phyloP scores from a whole-genome alignment of 2,113 vertebrate genomes.

The Triplophysa siluroides region DNA sequence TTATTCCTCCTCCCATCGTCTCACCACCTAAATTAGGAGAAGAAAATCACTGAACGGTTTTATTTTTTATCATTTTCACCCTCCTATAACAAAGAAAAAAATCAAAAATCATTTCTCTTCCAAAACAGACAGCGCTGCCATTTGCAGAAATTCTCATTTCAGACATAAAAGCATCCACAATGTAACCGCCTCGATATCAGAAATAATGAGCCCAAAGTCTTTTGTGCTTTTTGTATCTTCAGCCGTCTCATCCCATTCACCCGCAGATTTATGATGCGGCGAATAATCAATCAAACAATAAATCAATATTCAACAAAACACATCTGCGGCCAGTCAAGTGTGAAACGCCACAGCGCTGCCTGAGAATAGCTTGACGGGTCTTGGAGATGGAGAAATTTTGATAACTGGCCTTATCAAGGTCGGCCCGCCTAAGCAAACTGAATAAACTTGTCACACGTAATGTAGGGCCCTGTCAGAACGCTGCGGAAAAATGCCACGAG shows the following conservation, averaged over 20 bases:
- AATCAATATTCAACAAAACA: constrained; percentile 43
- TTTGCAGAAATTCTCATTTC: constrained; percentile 25
- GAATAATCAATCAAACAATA: constrained; percentile 45
- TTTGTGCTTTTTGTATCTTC: constrained; percentile 45
- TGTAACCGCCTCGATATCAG: constrained; percentile 10
- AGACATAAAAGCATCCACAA: constrained; percentile 6
- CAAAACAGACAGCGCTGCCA: constrained; percentile 17
- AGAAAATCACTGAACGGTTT: neutral
- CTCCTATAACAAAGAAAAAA: neutral
- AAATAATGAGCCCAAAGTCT: constrained; percentile 45
- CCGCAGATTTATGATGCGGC: constrained; percentile 33
- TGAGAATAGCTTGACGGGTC: constrained; percentile 15
- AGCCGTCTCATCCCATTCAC: constrained; percentile 12
- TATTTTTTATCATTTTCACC: neutral
- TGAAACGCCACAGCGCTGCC: neutral
- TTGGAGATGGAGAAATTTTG: constrained; percentile 29
- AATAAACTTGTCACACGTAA: constrained; percentile 22
- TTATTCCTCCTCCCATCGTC: neutral
- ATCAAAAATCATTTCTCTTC: neutral
- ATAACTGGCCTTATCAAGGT: constrained; percentile 45
- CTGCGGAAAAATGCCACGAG: neutral
- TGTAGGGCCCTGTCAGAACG: constrained; percentile 1
- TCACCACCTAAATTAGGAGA: neutral
- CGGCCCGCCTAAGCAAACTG: constrained; percentile 3
- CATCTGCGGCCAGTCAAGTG: constrained; percentile 31